A percentile compares a stretch with the other conserved stretches of the same genome.
These are phyloP conservation scores for Paedocypris sp. DNA, from an alignment of 2,113 vertebrate genomes.

Conservation along the genomic window DNA sequence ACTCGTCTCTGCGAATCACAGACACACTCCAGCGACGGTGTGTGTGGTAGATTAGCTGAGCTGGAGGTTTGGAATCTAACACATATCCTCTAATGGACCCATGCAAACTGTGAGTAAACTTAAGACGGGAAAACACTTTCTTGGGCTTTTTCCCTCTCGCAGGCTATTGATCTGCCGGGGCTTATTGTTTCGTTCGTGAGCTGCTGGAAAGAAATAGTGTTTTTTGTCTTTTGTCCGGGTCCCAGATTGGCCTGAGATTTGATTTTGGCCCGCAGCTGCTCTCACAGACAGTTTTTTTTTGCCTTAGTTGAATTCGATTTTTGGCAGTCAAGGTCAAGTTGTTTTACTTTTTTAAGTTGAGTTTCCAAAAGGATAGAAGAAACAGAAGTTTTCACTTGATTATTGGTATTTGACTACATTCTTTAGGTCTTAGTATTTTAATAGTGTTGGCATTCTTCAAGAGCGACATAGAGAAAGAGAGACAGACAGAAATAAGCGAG, in stretches of 20 bases:
- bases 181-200: neutral
- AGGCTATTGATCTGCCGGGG: neutral
- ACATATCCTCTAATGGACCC: neutral
- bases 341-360: too few species aligned
- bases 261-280: neutral
- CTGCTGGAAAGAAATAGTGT: neutral
- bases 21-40: neutral
- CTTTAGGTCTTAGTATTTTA: too few species aligned
- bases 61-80: neutral
- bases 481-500: too few species aligned
- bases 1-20: neutral
- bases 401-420: too few species aligned
- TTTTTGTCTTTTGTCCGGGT: constrained; percentile 2
- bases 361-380: too few species aligned
- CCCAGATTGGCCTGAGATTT: neutral
- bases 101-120: neutral
- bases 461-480: too few species aligned
- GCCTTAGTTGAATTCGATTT: neutral
- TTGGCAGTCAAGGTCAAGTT: too few species aligned
- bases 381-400: too few species aligned
- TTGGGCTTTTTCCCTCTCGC: neutral
- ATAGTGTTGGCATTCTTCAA: too few species aligned
- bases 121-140: neutral
- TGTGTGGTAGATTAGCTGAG: neutral
- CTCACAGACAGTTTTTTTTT: neutral